Evolutionary conservation across 2,888 invertebrate species (phyloP), one percentile per base, ranked within the genome.

Genomic region (Acleris holmiana): DNA sequence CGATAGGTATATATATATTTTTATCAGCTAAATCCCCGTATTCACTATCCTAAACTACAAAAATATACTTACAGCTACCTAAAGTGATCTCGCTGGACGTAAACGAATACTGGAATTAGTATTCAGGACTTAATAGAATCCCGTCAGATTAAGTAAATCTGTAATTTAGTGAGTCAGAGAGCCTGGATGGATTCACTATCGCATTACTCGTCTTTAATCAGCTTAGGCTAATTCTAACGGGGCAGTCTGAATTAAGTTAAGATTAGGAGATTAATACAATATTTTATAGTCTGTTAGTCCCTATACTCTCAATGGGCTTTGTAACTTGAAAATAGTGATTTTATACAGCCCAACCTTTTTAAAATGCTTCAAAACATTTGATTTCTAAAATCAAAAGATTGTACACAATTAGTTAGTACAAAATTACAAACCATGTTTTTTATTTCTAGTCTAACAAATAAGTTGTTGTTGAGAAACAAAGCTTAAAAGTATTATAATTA

Each of bases 131-230:
- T 55, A 73, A 71, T 77, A 67, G 69, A 70, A 72, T 69, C 70
- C 68, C 68, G 60, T 68, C 69, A 65, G 68, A 57, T 71, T 67
- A 68, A 75, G 72, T 74, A 72, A 73, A 73, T 72, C 69, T 69
- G 69, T 72, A 72, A 75, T 77, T 76, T 72, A 77, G 74, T 75
- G 73, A 75, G 70, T 72, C 72, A 63, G 51, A 55, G 61, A 56
- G 66, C 51, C 66, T 68, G 61, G 61, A 65, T 47, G 60, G 67
- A 70, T 64, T 53, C 49, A 13, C 56, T 51, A 54, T 61, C 62
- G 68, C 68, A 71, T 76, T 71, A 66, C 68, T 60, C 68, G 61
- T 64, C 63, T 61, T 62, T 66, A 69, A 72, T 69, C 68, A 68
- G 69, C 66, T 66, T 66, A 61, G 51, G 60, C 59, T 66, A 61